Evolutionary conservation across 2,797 vertebrate genomes (phyloP).

Genomic region (Acestrorhynchus altus): DNA sequence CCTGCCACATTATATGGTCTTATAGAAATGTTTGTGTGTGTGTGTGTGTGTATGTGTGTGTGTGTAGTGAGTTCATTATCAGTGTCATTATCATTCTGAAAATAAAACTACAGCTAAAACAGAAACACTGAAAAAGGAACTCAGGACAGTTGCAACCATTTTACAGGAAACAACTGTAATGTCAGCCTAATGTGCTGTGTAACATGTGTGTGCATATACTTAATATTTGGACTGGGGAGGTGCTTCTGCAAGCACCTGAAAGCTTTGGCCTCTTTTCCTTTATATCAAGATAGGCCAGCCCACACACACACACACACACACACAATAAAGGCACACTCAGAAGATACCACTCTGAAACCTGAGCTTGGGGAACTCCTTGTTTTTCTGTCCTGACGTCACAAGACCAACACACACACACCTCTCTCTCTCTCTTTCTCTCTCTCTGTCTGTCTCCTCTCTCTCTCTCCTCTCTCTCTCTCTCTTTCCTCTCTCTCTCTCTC

Average conservation of each 20-base stretch:
- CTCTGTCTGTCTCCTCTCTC: constrained; percentile 18
- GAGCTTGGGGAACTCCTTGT: constrained; percentile 48
- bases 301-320: constrained; percentile 4
- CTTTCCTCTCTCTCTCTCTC: constrained; percentile 6
- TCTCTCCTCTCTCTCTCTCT: constrained; percentile 19
- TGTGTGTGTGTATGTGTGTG: too few species aligned
- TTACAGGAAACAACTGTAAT: constrained; percentile 20
- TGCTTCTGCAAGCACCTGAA: neutral
- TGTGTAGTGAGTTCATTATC: too few species aligned
- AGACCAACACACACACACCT: neutral
- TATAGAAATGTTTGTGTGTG: too few species aligned
- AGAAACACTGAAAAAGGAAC: neutral
- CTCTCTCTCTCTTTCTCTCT: constrained; percentile 11
- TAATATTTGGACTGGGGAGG: too few species aligned
- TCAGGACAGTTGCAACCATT: neutral
- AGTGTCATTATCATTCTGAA: too few species aligned
- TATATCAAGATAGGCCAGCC: constrained; percentile 33
- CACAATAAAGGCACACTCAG: neutral
- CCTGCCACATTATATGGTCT: too few species aligned
- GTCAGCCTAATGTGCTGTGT: too few species aligned
- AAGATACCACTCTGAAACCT: constrained; percentile 39
- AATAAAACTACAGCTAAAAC: too few species aligned
- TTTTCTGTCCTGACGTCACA: constrained; percentile 33
- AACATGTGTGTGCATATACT: constrained; percentile 1
- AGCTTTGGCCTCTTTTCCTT: neutral